Base-by-base conservation (phyloP, 2,113 vertebrate genomes). In the zebrafish (Danio rerio) region DNA sequence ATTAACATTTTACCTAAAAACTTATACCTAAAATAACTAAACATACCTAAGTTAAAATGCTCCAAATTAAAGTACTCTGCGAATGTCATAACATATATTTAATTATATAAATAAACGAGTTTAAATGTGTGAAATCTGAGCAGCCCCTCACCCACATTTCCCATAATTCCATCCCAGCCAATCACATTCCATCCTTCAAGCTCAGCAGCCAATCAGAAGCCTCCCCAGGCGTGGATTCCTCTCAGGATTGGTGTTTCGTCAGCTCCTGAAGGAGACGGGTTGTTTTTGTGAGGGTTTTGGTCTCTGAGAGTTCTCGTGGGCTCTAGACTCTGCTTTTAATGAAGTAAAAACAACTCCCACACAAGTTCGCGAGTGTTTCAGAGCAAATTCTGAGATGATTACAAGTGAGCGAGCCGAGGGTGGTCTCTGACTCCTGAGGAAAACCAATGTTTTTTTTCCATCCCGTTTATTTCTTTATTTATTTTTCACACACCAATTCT, bases 371-470 rank as follows among this genome's bases (percentile, higher is more conserved):
- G 87, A 90, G 86, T 91, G 92, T 85, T 91, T 88, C 92, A 92
- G 91, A 89, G 89, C 90, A 92, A 91, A 92, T 93, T 93, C 92
- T 89, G 92, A 93, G 92, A 92, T 92, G 92, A 92, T 93, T 91
- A 92, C 89, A 88, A 93, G 92, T 92, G 91, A 92, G 91, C 88
- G 90, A 92, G 88, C 92, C 87, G 80, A 91, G 92, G 93, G 93
- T 91, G 93, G 92, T 91, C 92, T 92, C 89, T 90, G 91, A 91
- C 91, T 88, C 87, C 87, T 86, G 88, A 89, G 89, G 92, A 90
- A 89, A 89, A 89, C 90, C 87, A 31, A 31, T 91, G 74, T 45
- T 70, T 43, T 52, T 69, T 55, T 43, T 70, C 31, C 61, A 45
- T 68, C 74, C 9, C 45, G 70, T 84, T 58, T 40, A 40, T 62